Evolutionary conservation across 2,888 invertebrate genomes (phyloP).

Genomic region (Melitaea athalia): DNA sequence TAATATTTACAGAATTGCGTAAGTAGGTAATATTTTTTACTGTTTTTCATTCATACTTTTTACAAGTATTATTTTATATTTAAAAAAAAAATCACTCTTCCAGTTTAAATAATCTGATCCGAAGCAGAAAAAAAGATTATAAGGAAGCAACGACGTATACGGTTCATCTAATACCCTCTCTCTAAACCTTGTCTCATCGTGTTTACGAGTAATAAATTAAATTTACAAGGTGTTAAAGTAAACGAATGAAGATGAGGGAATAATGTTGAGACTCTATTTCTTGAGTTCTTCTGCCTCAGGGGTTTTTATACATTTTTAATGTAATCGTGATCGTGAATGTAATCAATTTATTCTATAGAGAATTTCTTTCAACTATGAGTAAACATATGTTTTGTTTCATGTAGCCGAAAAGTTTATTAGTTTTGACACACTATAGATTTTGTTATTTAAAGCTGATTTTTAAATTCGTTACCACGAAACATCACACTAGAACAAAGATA

Average conservation of each 20-base stretch:
- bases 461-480: no score
- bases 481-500: no score
- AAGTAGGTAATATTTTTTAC: no score
- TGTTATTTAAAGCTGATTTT: no score
- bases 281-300: background rate
- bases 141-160: slow-evolving; percentile 19
- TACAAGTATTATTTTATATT: background rate
- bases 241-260: slow-evolving; percentile 28
- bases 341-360: no score
- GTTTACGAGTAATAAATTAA: slow-evolving; percentile 63
- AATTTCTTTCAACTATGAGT: no score
- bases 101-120: slow-evolving; percentile 9
- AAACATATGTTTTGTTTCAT: no score
- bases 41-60: no score
- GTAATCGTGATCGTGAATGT: no score
- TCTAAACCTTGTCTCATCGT: slow-evolving; percentile 53
- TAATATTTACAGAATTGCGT: no score
- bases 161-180: slow-evolving; percentile 40
- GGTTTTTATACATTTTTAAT: background rate
- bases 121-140: slow-evolving; percentile 39
- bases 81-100: background rate
- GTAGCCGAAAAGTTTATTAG: no score
- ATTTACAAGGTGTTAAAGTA: slow-evolving; percentile 54
- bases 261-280: background rate
- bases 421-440: no score